Evolutionary conservation across 2,113 vertebrate species (phyloP).

Genomic region (Neofelis nebulosa): DNA sequence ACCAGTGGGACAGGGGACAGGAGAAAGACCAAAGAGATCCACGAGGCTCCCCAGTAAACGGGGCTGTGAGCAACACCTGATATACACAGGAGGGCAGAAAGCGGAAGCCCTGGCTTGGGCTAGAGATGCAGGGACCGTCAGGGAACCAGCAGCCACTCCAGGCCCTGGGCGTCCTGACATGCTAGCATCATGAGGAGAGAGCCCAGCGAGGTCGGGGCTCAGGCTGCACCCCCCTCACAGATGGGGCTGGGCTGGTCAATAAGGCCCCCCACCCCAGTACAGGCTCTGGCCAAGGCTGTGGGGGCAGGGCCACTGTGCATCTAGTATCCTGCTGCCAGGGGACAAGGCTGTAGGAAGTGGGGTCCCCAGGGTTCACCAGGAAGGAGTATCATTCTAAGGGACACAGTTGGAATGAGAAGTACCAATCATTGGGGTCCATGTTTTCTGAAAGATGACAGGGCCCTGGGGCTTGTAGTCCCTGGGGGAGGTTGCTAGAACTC

Average conservation of each 20-base stretch:
- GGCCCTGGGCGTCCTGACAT: neutral
- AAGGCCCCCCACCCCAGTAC: neutral
- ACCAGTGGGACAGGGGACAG: constrained; percentile 6
- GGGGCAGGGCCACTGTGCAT: neutral
- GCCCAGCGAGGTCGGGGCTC: neutral
- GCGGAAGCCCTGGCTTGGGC: neutral
- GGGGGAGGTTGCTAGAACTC: neutral
- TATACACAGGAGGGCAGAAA: neutral
- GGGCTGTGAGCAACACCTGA: neutral
- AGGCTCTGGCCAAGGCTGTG: neutral
- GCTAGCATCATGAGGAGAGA: neutral
- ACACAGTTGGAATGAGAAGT: neutral
- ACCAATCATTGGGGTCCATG: neutral
- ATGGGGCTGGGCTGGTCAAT: neutral
- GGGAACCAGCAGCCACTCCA: neutral
- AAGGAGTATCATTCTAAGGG: neutral
- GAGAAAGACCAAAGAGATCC: neutral
- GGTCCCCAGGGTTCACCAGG: neutral
- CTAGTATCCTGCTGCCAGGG: neutral
- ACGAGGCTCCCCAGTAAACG: neutral
- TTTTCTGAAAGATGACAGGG: neutral
- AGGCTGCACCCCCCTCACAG: neutral
- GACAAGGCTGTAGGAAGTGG: neutral
- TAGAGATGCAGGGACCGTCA: neutral
- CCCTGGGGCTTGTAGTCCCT: neutral